A percentile compares a stretch with the other conserved stretches of the same genome.
Conservation (phyloP, 1,140 invertebrate genomes). For the Trigoniulus corallinus region DNA sequence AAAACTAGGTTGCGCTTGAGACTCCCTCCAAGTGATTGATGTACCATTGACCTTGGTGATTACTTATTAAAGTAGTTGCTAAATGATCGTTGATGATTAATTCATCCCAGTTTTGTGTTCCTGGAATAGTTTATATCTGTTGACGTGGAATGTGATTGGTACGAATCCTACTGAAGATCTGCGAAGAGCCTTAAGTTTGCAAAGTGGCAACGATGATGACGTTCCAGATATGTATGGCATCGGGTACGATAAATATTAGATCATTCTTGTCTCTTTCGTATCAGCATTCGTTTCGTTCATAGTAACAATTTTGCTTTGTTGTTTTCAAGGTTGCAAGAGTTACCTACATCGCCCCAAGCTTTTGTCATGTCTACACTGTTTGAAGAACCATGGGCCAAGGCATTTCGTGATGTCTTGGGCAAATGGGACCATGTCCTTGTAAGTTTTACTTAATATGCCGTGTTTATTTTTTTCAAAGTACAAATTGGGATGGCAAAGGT, state of each 20-base stretch:
- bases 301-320: neutral
- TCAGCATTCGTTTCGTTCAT: neutral
- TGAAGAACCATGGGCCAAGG: constrained; percentile 66
- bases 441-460: neutral
- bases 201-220: constrained; percentile 28
- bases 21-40: no score
- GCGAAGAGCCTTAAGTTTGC: constrained; percentile 45
- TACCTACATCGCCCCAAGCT: constrained; percentile 71
- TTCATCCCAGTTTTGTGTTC: no score
- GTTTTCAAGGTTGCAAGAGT: constrained; percentile 60
- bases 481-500: neutral
- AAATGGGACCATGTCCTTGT: constrained; percentile 55
- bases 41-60: no score
- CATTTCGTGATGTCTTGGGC: constrained; percentile 45
- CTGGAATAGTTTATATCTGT: constrained; percentile 12
- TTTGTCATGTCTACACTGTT: constrained; percentile 60
- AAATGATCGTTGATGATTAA: no score
- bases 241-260: constrained; percentile 33
- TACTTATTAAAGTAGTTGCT: no score
- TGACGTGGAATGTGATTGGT: constrained; percentile 72
- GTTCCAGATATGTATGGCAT: constrained; percentile 66
- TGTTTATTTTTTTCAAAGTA: neutral
- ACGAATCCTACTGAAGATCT: constrained; percentile 42
- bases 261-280: neutral
- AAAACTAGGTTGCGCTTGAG: no score